Base-by-base conservation (phyloP, 2,888 invertebrate genomes). In the Rhabditoides inermis region DNA sequence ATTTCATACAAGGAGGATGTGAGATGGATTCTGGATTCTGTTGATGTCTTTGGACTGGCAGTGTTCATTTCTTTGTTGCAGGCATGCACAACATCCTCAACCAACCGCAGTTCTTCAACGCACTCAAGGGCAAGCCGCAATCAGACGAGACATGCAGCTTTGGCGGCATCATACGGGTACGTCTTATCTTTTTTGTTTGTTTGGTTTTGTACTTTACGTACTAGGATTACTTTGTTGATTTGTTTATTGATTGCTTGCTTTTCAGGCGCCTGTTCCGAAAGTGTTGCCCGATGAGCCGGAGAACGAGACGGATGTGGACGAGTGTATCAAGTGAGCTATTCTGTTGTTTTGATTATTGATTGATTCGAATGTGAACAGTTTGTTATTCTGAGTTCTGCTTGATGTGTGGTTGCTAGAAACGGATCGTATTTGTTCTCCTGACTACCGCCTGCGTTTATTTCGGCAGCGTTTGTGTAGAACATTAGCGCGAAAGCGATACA, bases 31-130 rank as follows among this genome's bases (percentile, higher is more conserved):
- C n/a, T n/a, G n/a, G n/a, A n/a, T n/a, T n/a, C n/a, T n/a, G n/a
- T n/a, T n/a, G n/a, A n/a, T n/a, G n/a, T n/a, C n/a, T n/a, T n/a
- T n/a, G n/a, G n/a, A n/a, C n/a, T n/a, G n/a, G n/a, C n/a, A 44
- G 23, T 26, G 47, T 58, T 81, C 2, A 18, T 58, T 15, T 7
- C 2, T 45, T 37, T 26, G 7, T 94, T 79, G 84, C 94, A 77
- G 98, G 95, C 76, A 92, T 99, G 84, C 95, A 98, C 82, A 94
- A 94, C 60, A 94, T 99, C 90, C 88, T 99, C 86, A 98, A 94
- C 79, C 98, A 99, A 82, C 92, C 94, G 78, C 98, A 98, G 81
- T 98, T 92, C 81, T 92, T 95, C 82, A 91, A 92, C 57, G 94
- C 95, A 37, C 70, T 79, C 45, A 77, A 79, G 49, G 76, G 74